Evolutionary conservation across 2,797 vertebrate genomes (phyloP), one percentile per base, ranked within the genome.

Genomic region (Trachurus trachurus): DNA sequence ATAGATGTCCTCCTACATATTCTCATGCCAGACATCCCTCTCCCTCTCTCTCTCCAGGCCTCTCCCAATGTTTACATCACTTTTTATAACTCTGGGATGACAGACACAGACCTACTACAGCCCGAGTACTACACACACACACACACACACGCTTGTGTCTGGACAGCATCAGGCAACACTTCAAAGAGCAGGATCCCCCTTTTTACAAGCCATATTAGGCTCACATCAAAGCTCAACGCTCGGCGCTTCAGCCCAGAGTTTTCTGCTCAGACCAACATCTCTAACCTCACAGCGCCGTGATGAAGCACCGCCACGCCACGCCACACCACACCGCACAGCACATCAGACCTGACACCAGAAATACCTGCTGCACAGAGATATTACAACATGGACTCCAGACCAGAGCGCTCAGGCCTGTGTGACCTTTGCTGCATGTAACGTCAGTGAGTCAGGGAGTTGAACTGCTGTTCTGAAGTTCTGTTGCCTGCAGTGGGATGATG

Each of bases 191-290:
- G 88, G 81, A 92, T 87, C 86, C 85, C 87, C 84, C 83, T 87
- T 91, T 94, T 95, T 92, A 94, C 92, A 90, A 92, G 92, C 92
- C 89, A 73, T 93, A 93, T 94, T 93, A 94, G 92, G 80, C 84
- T 79, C 71, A 94, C 87, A 94, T 95, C 93, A 95, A 95, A 95
- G 93, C 54, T 0, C 26, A 26, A 26, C 19, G 6, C 71, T 71
- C 82, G 81, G 82, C 65, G 71, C 85, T 85, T 90, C 87, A 87
- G 87, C 83, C 77, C 88, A 78, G 72, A 80, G 82, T 84, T 90
- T 85, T 85, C 68, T 66, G 83, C 64, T 84, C 88, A 77, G 58
- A 78, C 21, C 40, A 82, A 76, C 66, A 66, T 92, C 84, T 86
- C 85, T 74, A 26, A 74, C 80, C 87, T 86, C 82, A 50, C 80